Evolutionary conservation across 2,888 invertebrate species (phyloP), one percentile per base, ranked within the genome.

Genomic region (Megaustenia siamemsis): DNA sequence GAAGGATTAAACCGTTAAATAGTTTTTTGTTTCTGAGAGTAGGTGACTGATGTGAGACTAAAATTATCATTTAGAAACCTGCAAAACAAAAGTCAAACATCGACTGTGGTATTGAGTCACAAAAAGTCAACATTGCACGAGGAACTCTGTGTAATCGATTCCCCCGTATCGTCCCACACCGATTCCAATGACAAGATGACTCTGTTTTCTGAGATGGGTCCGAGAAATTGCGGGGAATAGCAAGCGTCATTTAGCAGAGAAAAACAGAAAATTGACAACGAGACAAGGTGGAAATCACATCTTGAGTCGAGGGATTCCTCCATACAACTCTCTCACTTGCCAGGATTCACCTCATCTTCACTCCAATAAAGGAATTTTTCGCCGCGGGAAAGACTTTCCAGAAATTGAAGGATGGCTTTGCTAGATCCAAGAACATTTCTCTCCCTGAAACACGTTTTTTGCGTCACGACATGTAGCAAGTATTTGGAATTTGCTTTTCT

Each of bases 331-430:
- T 53, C 56, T 53, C 49, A 56, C 56, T 77, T 40, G 40, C 5
- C 8, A 38, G 77, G 77, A n/a, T 77, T 77, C 77, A 60, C 60
- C 60, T 77, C 56, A 77, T 77, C 77, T 77, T 77, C 40, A 77
- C 18, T 77, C 56, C 35, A 77, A 77, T 77, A 77, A 77, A 77
- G 38, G 60, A 60, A 77, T 77, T 77, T 77, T 77, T 77, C n/a
- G 32, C 38, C 56, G 38, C 24, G 2, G n/a, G 38, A n/a, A 77
- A 28, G 43, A n/a, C 38, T 69, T 71, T 5, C 10, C 8, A 24
- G 40, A 43, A 71, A 28, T 71, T 45, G 24, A 71, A 71, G 10
- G 40, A 71, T 43, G 45, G 43, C 0, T 24, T 66, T 71, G 28
- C 24, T 15, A 60, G 60, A 69, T 24, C 38, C 18, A 21, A 38